phyloP scores from a whole-genome alignment of 2,888 invertebrate genomes.

The Acleris emargana region DNA sequence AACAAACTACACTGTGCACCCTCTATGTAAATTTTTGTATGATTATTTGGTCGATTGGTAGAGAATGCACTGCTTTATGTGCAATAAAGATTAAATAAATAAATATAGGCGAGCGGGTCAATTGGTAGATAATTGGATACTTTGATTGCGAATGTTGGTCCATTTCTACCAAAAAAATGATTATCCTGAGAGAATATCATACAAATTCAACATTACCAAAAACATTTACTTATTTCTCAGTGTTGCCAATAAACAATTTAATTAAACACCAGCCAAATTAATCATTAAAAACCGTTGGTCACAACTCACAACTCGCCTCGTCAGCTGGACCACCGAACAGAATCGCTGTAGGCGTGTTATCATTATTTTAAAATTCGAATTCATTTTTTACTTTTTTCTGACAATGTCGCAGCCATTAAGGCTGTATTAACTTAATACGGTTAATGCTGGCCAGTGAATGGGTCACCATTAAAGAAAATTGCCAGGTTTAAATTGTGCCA shows the following conservation, averaged over 20 bases:
- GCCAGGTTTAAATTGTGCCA: conserved; percentile 21
- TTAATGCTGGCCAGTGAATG: conserved; percentile 31
- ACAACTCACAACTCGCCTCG: conserved; percentile 12
- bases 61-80: too few species aligned
- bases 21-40: too few species aligned
- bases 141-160: too few species aligned
- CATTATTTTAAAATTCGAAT: conserved; percentile 36
- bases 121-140: too few species aligned
- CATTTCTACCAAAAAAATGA: too few species aligned
- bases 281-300: conserved; percentile 31
- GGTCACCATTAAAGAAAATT: conserved; percentile 34
- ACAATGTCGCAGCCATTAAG: conserved; percentile 34
- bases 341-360: conserved; percentile 36
- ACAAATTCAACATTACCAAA: background rate
- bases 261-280: conserved; percentile 23
- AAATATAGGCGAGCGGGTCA: too few species aligned
- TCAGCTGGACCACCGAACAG: conserved; percentile 33
- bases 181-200: too few species aligned
- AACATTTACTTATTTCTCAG: background rate
- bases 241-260: conserved; percentile 6
- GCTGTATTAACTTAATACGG: conserved; percentile 36
- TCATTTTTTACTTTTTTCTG: conserved; percentile 21
- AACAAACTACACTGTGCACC: too few species aligned
- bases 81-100: too few species aligned
- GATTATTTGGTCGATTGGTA: too few species aligned